phyloP scores from a whole-genome alignment of 2,113 vertebrate species.

The Thomomys bottae region DNA sequence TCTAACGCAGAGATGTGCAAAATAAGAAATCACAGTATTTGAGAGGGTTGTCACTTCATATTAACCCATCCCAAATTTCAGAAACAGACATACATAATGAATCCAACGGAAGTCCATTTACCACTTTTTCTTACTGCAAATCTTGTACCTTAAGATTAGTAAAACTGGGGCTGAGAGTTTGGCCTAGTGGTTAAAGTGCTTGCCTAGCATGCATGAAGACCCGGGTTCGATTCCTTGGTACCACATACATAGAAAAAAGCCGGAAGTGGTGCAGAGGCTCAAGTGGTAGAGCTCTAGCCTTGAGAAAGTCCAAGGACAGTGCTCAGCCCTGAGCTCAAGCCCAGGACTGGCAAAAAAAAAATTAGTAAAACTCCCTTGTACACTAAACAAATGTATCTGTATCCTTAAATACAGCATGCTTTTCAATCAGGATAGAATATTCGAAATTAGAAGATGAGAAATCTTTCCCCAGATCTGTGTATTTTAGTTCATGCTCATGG shows the following conservation, averaged over 20 bases:
- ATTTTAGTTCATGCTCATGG: background rate
- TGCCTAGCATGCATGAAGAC: too few relatives aligned
- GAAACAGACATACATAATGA: slow-evolving; percentile 9
- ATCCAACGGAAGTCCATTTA: background rate
- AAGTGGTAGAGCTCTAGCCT: too few relatives aligned
- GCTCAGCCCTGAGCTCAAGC: too few relatives aligned
- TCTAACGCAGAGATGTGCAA: background rate
- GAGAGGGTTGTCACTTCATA: background rate
- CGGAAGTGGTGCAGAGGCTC: too few relatives aligned
- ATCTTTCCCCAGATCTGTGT: background rate
- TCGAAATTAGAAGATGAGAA: slow-evolving; percentile 52
- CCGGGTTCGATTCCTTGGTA: too few relatives aligned
- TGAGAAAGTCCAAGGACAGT: too few relatives aligned
- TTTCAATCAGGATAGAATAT: slow-evolving; percentile 31
- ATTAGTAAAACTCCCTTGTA: background rate
- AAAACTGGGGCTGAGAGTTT: too few relatives aligned
- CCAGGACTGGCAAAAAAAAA: too few relatives aligned
- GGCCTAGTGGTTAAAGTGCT: too few relatives aligned
- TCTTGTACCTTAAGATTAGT: background rate
- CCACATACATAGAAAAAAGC: too few relatives aligned
- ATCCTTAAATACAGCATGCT: background rate
- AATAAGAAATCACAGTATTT: background rate
- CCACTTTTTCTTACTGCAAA: background rate
- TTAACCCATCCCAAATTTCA: slow-evolving; percentile 16
- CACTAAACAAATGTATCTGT: background rate